Base-by-base conservation (phyloP, 1,140 invertebrate genomes). In the Drosophila arawakana region DNA sequence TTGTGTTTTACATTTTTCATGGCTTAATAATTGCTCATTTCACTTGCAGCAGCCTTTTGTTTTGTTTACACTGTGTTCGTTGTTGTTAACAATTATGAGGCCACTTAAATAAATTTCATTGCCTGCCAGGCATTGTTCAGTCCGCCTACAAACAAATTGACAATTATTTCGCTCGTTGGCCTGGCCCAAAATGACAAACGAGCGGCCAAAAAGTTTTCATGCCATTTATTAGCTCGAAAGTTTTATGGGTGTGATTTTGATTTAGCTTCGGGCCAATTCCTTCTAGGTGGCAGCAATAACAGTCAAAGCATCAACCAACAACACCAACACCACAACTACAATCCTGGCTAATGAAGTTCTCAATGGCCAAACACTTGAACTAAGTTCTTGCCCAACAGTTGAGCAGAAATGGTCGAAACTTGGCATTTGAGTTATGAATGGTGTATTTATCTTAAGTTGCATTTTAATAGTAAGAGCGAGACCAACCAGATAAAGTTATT, bases 91-190 rank as follows among this genome's bases (percentile, higher is more conserved):
- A 84, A 84, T 84, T 84, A 84, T 84, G 76, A 83, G 76, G 76
- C 80, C 81, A 84, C 81, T 84, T 84, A 83, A 83, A 83, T 83
- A 83, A 76, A 83, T 84, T 84, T 84, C 73, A 84, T 80, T 83
- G 81, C 81, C 81, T 67, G 73, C 68, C 81, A 74, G 76, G 39
- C 81, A 62, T 73, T 68, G 71, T 72, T 62, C 63, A 50, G 18
- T 25, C 49, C 50, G 72, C 63, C 74, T 70, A 65, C 80, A 71
- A 82, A 81, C 76, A 66, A 83, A 83, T 83, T 83, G 81, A 83
- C 81, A 83, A 83, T 83, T 83, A 82, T 82, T 76, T 74, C 72
- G 66, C 68, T 63, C 59, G 68, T 66, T 66, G 52, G 58, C 47
- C 35, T 8, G 61, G 50, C 41, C 46, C 21, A 46, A 83, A 76